Evolutionary conservation across 2,113 vertebrate species (phyloP), one percentile per base, ranked within the genome.

Genomic region (Aspiorhynchus laticeps): DNA sequence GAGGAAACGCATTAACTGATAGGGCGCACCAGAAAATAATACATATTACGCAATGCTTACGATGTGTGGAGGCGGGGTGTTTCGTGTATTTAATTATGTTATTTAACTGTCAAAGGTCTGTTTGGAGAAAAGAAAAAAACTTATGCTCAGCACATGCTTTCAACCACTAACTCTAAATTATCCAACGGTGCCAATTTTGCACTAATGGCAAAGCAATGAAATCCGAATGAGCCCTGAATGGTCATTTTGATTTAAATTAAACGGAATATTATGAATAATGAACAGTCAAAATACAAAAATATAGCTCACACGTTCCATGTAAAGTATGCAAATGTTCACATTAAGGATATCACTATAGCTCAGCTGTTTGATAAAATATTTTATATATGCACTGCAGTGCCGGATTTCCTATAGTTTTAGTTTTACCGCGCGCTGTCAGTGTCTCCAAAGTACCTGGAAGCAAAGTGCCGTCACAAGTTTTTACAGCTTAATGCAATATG

Each of bases 31-130:
- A 51, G n/a, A 65, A 75, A 67, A 26, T 56, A 11, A 88, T 38
- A 76, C 6, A 53, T 51, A 84, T 84, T 88, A 79, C 82, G 87
- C 85, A 85, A 88, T 33, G 33, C 67, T 48, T 74, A 80, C 31
- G 26, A 53, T 33, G n/a, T 73, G 10, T 14, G 51, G 78, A 33
- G 65, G 24, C 31, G 65, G 48, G 33, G n/a, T 59, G 33, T n/a
- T 78, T 73, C 43, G n/a, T 53, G 33, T 4, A 36, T n/a, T 86
- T 80, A 80, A 59, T 80, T 77, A 71, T 51, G 46, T 69, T 67
- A 59, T 67, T 67, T 71, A 56, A 38, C 24, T 80, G 61, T 48
- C 56, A 69, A 17, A 21, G 2, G 59, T 65, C 38, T 81, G 56
- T 46, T 17, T 81, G 56, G 12, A 65, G 1, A 67, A 19, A 14